Evolutionary conservation across 2,797 vertebrate genomes (phyloP), one percentile per base, ranked within the genome.

Genomic region (Prionace glauca): DNA sequence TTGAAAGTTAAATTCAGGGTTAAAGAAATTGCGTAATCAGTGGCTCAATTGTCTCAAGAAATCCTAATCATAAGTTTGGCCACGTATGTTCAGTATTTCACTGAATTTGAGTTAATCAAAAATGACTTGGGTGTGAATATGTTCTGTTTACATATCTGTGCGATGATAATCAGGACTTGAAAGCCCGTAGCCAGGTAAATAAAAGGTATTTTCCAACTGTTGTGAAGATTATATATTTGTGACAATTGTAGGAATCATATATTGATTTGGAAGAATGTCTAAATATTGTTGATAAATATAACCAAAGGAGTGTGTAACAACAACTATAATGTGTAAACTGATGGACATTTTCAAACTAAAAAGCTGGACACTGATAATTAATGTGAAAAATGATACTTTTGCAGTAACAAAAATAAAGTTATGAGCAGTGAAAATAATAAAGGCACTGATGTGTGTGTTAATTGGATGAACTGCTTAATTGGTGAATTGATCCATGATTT

Each of bases 301-400:
- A 92, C 20, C 24, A 91, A 41, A 41, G 62, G 2, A 92, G 18
- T 92, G 32, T 92, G 65, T 41, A 92, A 92, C 41, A 36, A 88
- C 41, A 74, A 84, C 87, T 14, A 81, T 81, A 81, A 41, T 84
- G n/a, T 36, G 18, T 20, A 92, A 92, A 67, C 36, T 41, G 90
- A 69, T 36, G 24, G n/a, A 69, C 90, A 92, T 90, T 29, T 90
- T 92, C 41, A n/a, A 92, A 92, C 24, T 69, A 69, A 92, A 69
- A 67, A 67, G 62, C 18, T 24, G 18, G 60, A 36, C 87, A 36
- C 18, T 67, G n/a, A 67, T 20, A 84, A 36, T 67, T 92, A 20
- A 67, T 4, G n/a, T 69, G 36, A 69, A 67, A 67, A 22, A 45
- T 92, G 16, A 22, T 92, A 9, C 24, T 69, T 56, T 24, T 92